phyloP scores from a whole-genome alignment of 2,797 vertebrate genomes.

The Eurystomus glaucurus region DNA sequence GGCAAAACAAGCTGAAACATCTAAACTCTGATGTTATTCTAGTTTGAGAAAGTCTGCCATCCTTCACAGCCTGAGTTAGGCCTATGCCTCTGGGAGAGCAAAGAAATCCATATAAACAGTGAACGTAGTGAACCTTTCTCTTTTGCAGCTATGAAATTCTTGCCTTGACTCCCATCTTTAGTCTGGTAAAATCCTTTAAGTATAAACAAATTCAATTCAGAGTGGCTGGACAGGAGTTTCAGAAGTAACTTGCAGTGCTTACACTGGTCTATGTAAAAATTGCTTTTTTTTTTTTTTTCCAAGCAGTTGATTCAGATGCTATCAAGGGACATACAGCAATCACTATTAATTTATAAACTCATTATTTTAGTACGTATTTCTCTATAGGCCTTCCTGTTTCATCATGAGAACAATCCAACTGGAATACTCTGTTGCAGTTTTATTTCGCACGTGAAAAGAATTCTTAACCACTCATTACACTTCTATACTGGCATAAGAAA shows the following conservation, averaged over 20 bases:
- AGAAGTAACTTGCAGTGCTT: slow-evolving; percentile 40
- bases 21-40: slow-evolving; percentile 31
- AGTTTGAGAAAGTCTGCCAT: not conserved
- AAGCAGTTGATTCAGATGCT: slow-evolving; percentile 43
- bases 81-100: slow-evolving; percentile 44
- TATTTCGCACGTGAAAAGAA: slow-evolving; percentile 21
- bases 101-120: slow-evolving; percentile 47
- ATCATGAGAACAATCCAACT: not conserved
- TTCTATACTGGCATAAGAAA: slow-evolving; percentile 31
- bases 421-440: not conserved
- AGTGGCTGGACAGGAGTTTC: not conserved
- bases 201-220: not conserved
- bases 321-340: slow-evolving; percentile 53
- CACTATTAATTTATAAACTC: slow-evolving; percentile 32
- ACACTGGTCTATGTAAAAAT: not conserved
- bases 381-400: slow-evolving; percentile 7
- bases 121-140: not conserved
- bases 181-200: not conserved
- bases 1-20: slow-evolving; percentile 69
- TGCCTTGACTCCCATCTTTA: not conserved
- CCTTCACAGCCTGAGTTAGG: slow-evolving; percentile 15
- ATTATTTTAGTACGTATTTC: slow-evolving; percentile 14
- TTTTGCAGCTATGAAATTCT: not conserved
- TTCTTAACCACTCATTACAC: not conserved
- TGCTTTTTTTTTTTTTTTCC: slow-evolving; percentile 14